phyloP scores from a whole-genome alignment of 2,888 invertebrate genomes.

The Hemicrepidius hirtus region DNA sequence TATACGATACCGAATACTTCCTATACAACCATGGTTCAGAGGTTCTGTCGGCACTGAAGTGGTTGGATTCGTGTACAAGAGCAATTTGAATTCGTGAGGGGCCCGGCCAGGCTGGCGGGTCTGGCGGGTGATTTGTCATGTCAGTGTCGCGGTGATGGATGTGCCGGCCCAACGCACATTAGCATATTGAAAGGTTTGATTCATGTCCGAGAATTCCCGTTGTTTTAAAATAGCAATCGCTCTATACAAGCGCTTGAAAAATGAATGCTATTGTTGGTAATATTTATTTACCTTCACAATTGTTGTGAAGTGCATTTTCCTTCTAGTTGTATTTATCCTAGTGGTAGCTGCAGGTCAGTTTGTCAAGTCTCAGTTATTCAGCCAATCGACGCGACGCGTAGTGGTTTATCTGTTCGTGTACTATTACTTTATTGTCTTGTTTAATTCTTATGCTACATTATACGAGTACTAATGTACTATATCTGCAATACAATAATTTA shows the following conservation, averaged over 20 bases:
- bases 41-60: constrained; percentile 39
- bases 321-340: too few species aligned
- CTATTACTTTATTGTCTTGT: too few species aligned
- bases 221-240: constrained; percentile 68
- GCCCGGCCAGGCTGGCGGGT: constrained; percentile 50
- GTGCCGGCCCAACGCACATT: constrained; percentile 67
- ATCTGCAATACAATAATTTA: too few species aligned
- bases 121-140: constrained; percentile 70
- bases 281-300: too few species aligned
- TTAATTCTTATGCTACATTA: too few species aligned
- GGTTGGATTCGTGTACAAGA: constrained; percentile 45
- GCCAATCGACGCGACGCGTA: too few species aligned
- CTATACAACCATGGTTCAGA: constrained; percentile 4
- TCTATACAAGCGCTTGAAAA: constrained; percentile 61
- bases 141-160: constrained; percentile 71
- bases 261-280: constrained; percentile 62
- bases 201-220: constrained; percentile 67
- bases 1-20: constrained; percentile 12
- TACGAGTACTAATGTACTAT: too few species aligned
- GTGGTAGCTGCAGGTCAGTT: too few species aligned
- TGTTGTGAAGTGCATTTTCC: too few species aligned
- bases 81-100: constrained; percentile 54
- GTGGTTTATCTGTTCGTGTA: too few species aligned
- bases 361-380: too few species aligned
- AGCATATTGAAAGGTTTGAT: constrained; percentile 72